phyloP scores from a whole-genome alignment of 2,797 vertebrate species.

The Pseudochirops corinnae region DNA sequence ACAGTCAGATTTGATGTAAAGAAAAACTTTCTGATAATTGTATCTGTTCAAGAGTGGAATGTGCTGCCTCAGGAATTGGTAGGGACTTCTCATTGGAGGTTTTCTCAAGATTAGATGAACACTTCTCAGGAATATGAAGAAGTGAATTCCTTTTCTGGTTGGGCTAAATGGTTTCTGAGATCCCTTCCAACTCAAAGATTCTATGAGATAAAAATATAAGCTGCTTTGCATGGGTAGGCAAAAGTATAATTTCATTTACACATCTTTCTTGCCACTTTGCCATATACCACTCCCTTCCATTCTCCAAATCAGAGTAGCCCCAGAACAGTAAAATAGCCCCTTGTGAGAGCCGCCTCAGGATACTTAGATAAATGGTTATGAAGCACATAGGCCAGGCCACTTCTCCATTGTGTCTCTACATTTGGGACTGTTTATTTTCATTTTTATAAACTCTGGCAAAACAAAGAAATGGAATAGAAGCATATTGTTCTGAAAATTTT shows the following conservation, averaged over 20 bases:
- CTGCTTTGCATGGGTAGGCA: background rate
- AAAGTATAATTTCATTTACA: background rate
- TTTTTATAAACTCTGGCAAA: constrained; percentile 17
- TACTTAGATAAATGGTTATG: background rate
- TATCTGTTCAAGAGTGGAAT: background rate
- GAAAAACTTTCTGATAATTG: background rate
- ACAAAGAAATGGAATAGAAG: constrained; percentile 26
- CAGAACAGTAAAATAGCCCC: background rate
- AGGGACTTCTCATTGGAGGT: background rate
- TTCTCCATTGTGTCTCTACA: background rate
- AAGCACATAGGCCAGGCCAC: background rate
- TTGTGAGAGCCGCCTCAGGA: background rate
- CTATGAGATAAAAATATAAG: background rate
- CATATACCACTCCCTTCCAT: background rate
- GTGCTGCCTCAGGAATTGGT: background rate
- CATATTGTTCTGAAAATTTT: constrained; percentile 27
- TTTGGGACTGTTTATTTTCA: background rate
- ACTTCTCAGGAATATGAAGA: background rate
- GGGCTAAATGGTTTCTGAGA: background rate
- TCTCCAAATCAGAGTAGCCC: background rate
- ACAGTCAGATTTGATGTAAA: background rate
- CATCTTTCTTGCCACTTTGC: background rate
- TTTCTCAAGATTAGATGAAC: background rate
- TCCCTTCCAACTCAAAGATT: background rate
- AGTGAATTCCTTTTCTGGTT: background rate